phyloP scores from a whole-genome alignment of 2,888 invertebrate genomes.

The Ormia ochracea region DNA sequence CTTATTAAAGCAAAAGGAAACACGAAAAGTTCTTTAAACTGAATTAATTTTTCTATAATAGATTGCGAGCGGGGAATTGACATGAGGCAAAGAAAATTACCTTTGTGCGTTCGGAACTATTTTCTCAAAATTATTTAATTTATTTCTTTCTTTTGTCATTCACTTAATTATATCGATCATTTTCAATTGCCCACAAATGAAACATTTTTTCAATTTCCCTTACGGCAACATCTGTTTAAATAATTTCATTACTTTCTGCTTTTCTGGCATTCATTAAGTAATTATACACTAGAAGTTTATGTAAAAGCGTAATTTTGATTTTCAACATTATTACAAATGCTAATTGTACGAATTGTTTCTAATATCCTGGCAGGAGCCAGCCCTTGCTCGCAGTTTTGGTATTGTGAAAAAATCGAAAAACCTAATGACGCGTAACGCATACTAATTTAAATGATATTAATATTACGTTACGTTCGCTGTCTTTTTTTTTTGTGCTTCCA shows the following conservation, averaged over 20 bases:
- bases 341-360: conserved; percentile 55
- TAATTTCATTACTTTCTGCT: not conserved
- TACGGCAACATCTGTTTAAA: conserved; percentile 12
- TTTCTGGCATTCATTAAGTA: conserved; percentile 47
- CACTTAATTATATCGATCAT: not conserved
- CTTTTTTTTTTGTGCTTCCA: not conserved
- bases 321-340: conserved; percentile 35
- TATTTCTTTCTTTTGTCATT: too few species aligned
- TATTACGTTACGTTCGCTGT: conserved; percentile 37
- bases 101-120: too few species aligned
- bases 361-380: conserved; percentile 51
- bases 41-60: too few species aligned
- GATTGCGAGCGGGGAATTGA: too few species aligned
- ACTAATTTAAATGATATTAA: conserved; percentile 62
- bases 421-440: conserved; percentile 63
- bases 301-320: conserved; percentile 13
- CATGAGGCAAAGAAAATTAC: too few species aligned
- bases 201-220: not conserved
- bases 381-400: not conserved
- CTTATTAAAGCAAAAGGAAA: too few species aligned
- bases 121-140: not conserved
- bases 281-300: conserved; percentile 39
- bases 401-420: conserved; percentile 24
- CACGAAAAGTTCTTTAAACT: too few species aligned
- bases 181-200: not conserved